Percentiles rank a stretch among this genome's conserved stretches.
phyloP scores from a whole-genome alignment of 2,797 vertebrate species.

The Ptychadena robeensis region DNA sequence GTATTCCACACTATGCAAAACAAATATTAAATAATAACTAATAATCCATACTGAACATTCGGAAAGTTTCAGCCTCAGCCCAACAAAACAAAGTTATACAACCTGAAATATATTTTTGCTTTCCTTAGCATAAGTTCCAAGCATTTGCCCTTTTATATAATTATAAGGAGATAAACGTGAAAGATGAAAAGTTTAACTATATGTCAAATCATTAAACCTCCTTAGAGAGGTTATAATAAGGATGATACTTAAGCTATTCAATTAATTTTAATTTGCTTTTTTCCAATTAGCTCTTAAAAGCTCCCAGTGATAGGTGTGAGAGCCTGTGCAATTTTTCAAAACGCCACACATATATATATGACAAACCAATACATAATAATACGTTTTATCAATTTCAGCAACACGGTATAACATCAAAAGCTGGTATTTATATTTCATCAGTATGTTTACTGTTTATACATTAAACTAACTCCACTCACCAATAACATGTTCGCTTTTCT shows the following conservation, averaged over 20 bases:
- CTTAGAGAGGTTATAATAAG: conserved; percentile 53
- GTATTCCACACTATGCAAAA: not conserved
- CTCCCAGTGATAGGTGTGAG: not conserved
- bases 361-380: no score
- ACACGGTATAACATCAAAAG: not conserved
- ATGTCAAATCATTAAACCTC: conserved; percentile 57
- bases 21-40: conserved; percentile 2
- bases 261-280: conserved; percentile 35
- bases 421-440: not conserved
- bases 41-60: not conserved
- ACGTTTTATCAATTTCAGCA: no score
- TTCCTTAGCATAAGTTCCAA: conserved; percentile 31
- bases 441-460: not conserved
- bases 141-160: conserved; percentile 58
- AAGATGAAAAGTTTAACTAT: conserved; percentile 59
- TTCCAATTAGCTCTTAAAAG: conserved; percentile 36
- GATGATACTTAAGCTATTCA: conserved; percentile 31
- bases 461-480: not conserved
- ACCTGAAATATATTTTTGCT: conserved; percentile 19
- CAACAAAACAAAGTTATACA: conserved; percentile 11
- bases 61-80: not conserved
- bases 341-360: not conserved
- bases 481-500: no score
- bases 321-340: not conserved
- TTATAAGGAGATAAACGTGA: conserved; percentile 54